Evolutionary conservation across 37 sponge, comb jelly and placozoan species (phyloP).

Genomic region (Geodia barretti): DNA sequence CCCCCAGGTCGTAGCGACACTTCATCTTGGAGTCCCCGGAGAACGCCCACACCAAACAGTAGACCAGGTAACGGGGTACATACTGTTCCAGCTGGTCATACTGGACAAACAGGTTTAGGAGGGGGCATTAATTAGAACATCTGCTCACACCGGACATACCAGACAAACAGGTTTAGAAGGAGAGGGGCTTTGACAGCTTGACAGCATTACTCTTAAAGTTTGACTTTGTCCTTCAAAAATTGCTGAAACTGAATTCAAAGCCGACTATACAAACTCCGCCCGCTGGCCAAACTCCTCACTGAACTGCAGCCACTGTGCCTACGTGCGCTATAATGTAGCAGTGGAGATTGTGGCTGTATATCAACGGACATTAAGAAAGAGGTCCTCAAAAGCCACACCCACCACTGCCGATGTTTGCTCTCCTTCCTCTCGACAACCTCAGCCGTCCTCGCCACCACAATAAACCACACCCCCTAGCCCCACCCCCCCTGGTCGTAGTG

Average conservation of each 20-base stretch:
- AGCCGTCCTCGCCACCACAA: conserved; percentile 25
- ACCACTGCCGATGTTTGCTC: conserved; percentile 38
- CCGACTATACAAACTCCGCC: background rate
- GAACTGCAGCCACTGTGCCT: background rate
- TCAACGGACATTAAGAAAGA: conserved; percentile 71
- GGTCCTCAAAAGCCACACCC: conserved; percentile 56
- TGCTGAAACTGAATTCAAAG: background rate
- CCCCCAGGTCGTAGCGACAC: conserved; percentile 78
- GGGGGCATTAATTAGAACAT: background rate
- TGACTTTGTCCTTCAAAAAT: too few relatives aligned
- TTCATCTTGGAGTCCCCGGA: conserved; percentile 90
- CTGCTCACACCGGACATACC: too few relatives aligned
- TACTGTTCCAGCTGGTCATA: conserved; percentile 85
- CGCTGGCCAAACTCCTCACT: background rate
- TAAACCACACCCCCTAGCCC: background rate
- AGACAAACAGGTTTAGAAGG: too few relatives aligned
- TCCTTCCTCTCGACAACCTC: conserved; percentile 68
- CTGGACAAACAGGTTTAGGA: conserved; percentile 10
- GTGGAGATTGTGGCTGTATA: conserved; percentile 26
- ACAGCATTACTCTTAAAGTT: too few relatives aligned
- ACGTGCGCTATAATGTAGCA: conserved; percentile 41
- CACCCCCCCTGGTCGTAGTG: too few relatives aligned
- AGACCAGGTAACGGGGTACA: conserved; percentile 85
- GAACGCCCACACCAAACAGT: conserved; percentile 90
- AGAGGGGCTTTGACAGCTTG: too few relatives aligned